These are phyloP conservation scores for Eupithecia vulgata DNA, from an alignment of 2,888 invertebrate genomes.

Conservation along the genomic window DNA sequence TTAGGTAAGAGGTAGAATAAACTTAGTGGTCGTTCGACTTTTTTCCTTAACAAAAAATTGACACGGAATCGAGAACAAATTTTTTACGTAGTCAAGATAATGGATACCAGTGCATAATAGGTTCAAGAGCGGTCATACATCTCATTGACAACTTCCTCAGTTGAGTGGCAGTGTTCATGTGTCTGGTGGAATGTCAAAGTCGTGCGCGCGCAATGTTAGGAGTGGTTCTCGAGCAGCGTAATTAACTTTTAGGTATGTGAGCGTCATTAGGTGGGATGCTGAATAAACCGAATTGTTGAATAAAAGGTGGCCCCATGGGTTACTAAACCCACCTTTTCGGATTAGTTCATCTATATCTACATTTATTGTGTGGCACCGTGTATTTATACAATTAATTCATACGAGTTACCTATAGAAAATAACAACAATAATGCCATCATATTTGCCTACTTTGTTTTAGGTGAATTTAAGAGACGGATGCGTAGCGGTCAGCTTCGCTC, in stretches of 20 bases:
- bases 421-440: no score
- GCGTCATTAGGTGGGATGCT: not conserved
- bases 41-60: not conserved
- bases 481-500: no score
- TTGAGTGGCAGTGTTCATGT: conserved; percentile 1
- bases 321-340: not conserved
- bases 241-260: not conserved
- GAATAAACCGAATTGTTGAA: not conserved
- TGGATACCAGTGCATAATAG: not conserved
- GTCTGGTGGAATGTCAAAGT: conserved; percentile 23
- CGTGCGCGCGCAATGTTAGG: conserved; percentile 1
- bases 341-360: not conserved
- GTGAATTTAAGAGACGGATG: no score
- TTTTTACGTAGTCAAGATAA: not conserved
- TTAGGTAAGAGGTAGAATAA: not conserved
- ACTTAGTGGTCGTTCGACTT: not conserved
- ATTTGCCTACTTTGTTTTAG: no score
- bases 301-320: not conserved
- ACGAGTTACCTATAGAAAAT: not conserved
- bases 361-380: not conserved
- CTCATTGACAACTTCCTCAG: conserved; percentile 6
- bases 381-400: not conserved
- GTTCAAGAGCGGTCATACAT: conserved; percentile 24
- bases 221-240: not conserved
- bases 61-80: not conserved